Evolutionary conservation across 2,113 vertebrate genomes (phyloP), one percentile per base, ranked within the genome.

Genomic region (Platanista minor): DNA sequence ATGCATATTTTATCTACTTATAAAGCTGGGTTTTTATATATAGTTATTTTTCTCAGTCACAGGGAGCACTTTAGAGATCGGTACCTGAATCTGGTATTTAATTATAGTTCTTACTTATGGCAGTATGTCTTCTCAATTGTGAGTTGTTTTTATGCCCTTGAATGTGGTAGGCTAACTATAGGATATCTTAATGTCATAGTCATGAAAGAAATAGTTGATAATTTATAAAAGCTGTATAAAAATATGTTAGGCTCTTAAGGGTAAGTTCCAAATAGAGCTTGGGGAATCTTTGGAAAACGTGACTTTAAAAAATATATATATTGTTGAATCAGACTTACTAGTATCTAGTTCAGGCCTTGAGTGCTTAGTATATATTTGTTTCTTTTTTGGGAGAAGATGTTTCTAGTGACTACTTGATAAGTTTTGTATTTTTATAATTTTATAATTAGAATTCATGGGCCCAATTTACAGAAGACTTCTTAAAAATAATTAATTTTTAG

Each of bases 91-190:
- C 66, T 94, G n/a, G 23, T 86, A 85, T 89, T 96, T 95, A 87
- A 90, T 93, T 94, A 66, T 83, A 66, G 59, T 96, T 97, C 77
- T 84, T 96, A 72, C 43, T 89, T 41, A 90, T 29, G 59, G 41
- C 62, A 84, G 46, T 83, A 94, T 96, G 20, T 84, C 74, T 93
- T 94, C 95, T 83, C 41, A 92, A 84, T 67, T 92, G 81, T 97
- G 80, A 87, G 27, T 94, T 74, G 54, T 92, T 94, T 95, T 96
- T 90, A 89, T 93, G 93, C 64, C 31, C 72, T 95, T 66, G 46
- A 86, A 87, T 90, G 52, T 90, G 67, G 78, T 57, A 83, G 46
- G n/a, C 59, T 84, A 85, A 64, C 29, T 96, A 39, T 64, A 81
- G 46, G 41, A 54, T 89, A 87, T 77, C 57, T 90, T 87, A 78